Percentiles rank a stretch among this genome's conserved stretches.
Conservation (phyloP, 2,888 invertebrate genomes). For the Chloroclysta siterata region DNA sequence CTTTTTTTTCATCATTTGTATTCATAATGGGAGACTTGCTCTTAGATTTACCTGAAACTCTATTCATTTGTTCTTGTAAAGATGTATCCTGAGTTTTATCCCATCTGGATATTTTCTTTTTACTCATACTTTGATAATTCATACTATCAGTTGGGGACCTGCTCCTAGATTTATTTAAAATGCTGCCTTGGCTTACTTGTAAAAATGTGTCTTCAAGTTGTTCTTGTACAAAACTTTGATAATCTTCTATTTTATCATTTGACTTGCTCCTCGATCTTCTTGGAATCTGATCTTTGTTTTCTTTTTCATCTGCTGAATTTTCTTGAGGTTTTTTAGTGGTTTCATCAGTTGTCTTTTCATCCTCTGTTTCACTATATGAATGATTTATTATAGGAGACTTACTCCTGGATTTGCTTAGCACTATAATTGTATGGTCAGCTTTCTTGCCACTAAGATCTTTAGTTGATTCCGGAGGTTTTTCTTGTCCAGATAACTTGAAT, state of each 20-base stretch:
- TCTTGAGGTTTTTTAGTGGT: not conserved
- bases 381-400: constrained; percentile 3
- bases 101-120: constrained; percentile 1
- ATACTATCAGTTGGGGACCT: not conserved
- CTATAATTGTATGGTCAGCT: constrained; percentile 3
- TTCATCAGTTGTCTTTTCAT: not conserved
- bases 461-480: not conserved
- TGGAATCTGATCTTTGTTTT: not conserved
- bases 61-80: constrained; percentile 21
- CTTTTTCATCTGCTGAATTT: not conserved
- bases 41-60: constrained; percentile 21
- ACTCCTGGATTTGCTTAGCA: constrained; percentile 12
- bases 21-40: constrained; percentile 18
- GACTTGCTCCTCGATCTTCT: constrained; percentile 7
- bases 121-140: not conserved
- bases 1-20: constrained; percentile 10
- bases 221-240: constrained; percentile 2
- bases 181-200: constrained; percentile 2
- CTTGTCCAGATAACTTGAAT: not conserved
- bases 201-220: constrained; percentile 3
- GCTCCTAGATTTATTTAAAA: constrained; percentile 5
- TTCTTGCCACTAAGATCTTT: not conserved
- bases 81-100: constrained; percentile 9
- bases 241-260: constrained; percentile 7
- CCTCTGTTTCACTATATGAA: not conserved